A percentile compares a stretch with the other conserved stretches of the same genome.
phyloP scores from a whole-genome alignment of 2,797 vertebrate genomes.

The Amblyopsis hoosieri region DNA sequence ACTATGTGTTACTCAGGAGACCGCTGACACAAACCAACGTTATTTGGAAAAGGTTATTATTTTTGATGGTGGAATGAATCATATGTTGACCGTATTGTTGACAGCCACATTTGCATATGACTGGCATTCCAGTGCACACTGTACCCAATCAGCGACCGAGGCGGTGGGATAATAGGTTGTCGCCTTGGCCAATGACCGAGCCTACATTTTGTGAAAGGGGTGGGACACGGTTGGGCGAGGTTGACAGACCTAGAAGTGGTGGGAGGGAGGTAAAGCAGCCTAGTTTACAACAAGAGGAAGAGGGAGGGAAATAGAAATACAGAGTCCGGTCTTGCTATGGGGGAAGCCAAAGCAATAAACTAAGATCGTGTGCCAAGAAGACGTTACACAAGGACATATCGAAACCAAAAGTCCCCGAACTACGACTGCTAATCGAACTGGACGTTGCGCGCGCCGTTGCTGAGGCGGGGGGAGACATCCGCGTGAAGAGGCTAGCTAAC shows the following conservation, averaged over 20 bases:
- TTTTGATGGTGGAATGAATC: background rate
- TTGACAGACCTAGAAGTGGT: conserved; percentile 76
- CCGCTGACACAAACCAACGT: conserved; percentile 29
- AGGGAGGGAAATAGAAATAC: conserved; percentile 77
- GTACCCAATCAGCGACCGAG: conserved; percentile 65
- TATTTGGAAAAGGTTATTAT: conserved; percentile 12
- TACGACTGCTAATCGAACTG: conserved; percentile 26
- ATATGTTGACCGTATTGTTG: conserved; percentile 1
- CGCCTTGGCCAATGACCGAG: conserved; percentile 60
- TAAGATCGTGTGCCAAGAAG: conserved; percentile 52
- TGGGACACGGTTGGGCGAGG: conserved; percentile 82
- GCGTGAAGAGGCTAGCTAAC: conserved; percentile 70
- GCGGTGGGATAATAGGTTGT: conserved; percentile 55
- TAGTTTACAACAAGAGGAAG: conserved; percentile 82
- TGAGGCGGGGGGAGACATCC: conserved; percentile 32
- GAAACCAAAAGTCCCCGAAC: conserved; percentile 34
- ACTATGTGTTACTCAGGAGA: background rate
- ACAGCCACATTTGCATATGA: conserved; percentile 80
- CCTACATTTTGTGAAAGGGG: conserved; percentile 34
- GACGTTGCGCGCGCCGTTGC: conserved; percentile 57
- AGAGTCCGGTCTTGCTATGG: conserved; percentile 53
- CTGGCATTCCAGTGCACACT: conserved; percentile 82
- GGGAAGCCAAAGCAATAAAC: conserved; percentile 64
- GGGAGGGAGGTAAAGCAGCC: conserved; percentile 68
- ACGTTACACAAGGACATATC: conserved; percentile 58